Conservation (phyloP, 2,113 vertebrate species). For the Bufo bufo region DNA sequence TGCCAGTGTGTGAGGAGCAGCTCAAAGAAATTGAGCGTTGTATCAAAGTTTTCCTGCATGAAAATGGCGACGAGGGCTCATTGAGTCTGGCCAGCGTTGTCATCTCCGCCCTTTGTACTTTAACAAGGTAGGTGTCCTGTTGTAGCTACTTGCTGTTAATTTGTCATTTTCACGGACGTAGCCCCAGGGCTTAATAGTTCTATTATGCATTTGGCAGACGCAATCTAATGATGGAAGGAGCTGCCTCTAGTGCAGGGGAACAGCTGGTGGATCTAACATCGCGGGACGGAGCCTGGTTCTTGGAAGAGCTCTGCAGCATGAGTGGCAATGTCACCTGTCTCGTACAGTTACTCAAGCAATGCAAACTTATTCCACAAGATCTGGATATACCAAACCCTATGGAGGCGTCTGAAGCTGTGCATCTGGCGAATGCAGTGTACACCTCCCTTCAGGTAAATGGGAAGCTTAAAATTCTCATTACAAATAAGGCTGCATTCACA, state of each 20-base stretch:
- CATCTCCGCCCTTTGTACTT: slow-evolving; percentile 88
- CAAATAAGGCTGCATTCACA: too few relatives aligned
- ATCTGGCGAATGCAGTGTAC: slow-evolving; percentile 92
- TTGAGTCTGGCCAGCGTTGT: slow-evolving; percentile 91
- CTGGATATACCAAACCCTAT: slow-evolving; percentile 87
- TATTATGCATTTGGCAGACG: slow-evolving; percentile 71
- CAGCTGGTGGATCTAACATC: slow-evolving; percentile 94
- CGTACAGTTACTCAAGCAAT: slow-evolving; percentile 88
- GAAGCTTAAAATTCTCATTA: not conserved
- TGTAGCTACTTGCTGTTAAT: not conserved
- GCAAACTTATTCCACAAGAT: slow-evolving; percentile 88
- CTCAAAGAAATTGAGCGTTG: slow-evolving; percentile 96
- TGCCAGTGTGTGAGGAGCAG: slow-evolving; percentile 90
- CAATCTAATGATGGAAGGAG: slow-evolving; percentile 96
- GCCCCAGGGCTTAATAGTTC: not conserved
- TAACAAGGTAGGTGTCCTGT: slow-evolving; percentile 80
- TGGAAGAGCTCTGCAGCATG: slow-evolving; percentile 98
- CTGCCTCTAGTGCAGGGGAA: slow-evolving; percentile 90
- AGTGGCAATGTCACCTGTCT: slow-evolving; percentile 90
- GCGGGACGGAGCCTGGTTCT: slow-evolving; percentile 94
- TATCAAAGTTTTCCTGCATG: slow-evolving; percentile 89
- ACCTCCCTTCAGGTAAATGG: slow-evolving; percentile 89
- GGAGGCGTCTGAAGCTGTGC: slow-evolving; percentile 86
- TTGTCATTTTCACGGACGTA: not conserved
- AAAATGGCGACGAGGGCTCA: slow-evolving; percentile 89